Evolutionary conservation across 2,797 vertebrate genomes (phyloP).

Genomic region (Halcyon leucocephala): DNA sequence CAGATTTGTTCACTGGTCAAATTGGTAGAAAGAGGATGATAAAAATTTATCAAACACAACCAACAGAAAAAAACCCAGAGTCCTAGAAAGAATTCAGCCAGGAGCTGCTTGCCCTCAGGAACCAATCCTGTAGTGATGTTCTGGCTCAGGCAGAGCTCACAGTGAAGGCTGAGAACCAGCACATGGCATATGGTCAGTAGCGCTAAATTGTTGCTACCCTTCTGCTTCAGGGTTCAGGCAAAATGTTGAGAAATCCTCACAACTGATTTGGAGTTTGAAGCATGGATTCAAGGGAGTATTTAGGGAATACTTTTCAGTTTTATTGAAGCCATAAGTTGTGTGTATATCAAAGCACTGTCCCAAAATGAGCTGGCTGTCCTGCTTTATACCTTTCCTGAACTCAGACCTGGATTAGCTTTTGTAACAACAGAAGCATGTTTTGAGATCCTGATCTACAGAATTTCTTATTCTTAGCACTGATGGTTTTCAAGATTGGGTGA

Average conservation of each 20-base stretch:
- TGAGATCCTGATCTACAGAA: neutral
- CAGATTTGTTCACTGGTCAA: neutral
- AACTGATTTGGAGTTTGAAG: neutral
- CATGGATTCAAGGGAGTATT: neutral
- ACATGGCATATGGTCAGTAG: rapidly evolving
- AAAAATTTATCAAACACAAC: neutral
- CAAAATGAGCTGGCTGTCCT: neutral
- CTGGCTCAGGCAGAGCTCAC: neutral
- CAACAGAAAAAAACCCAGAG: rapidly evolving
- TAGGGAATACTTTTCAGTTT: neutral
- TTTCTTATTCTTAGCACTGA: neutral
- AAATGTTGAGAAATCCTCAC: neutral
- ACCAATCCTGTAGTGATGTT: neutral
- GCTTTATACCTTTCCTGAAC: neutral
- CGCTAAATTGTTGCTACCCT: neutral
- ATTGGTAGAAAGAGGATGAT: neutral
- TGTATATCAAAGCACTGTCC: neutral
- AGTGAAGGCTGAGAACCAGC: neutral
- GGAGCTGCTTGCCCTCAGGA: neutral
- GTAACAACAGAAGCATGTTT: neutral
- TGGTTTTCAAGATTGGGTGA: neutral
- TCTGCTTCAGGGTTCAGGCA: neutral
- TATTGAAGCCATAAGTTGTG: neutral
- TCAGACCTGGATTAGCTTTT: neutral
- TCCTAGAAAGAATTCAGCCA: neutral